Percentiles rank a stretch among this genome's conserved stretches.
These are phyloP conservation scores for Akabosia matsudoensis DNA, from an alignment of 1,140 invertebrate genomes.

Conservation along the genomic window DNA sequence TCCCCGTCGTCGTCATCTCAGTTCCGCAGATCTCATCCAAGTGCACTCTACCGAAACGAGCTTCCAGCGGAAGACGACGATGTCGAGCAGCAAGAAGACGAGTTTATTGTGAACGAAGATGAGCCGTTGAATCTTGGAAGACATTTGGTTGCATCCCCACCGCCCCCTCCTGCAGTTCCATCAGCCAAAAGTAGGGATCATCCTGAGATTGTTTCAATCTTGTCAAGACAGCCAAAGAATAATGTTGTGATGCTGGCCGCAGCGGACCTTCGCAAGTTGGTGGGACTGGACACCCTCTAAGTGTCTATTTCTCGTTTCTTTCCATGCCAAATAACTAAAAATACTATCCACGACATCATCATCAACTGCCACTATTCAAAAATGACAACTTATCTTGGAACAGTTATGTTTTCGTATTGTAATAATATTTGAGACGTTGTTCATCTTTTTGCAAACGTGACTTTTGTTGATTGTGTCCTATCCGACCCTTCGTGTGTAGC, in stretches of 20 bases:
- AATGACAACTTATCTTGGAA: background rate
- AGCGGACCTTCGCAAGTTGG: background rate
- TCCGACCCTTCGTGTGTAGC: too few species aligned
- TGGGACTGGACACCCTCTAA: background rate
- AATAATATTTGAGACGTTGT: too few species aligned
- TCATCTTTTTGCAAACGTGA: too few species aligned
- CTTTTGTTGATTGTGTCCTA: too few species aligned
- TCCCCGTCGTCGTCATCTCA: background rate
- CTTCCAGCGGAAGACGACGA: background rate
- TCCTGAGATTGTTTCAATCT: background rate
- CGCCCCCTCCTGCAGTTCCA: background rate
- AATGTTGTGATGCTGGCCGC: background rate
- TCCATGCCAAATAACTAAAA: background rate
- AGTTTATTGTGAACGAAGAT: background rate
- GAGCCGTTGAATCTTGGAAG: background rate
- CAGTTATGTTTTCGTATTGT: too few species aligned
- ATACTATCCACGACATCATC: background rate
- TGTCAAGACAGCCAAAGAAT: conserved; percentile 22
- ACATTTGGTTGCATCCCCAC: background rate
- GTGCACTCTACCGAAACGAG: background rate
- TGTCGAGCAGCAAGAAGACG: background rate
- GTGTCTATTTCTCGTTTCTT: background rate
- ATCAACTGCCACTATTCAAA: background rate
- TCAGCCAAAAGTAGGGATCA: background rate
- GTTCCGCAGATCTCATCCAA: conserved; percentile 2